Percentiles rank a stretch among this genome's conserved stretches.
Conservation (phyloP, 2,888 invertebrate species). For the Timandra comae region DNA sequence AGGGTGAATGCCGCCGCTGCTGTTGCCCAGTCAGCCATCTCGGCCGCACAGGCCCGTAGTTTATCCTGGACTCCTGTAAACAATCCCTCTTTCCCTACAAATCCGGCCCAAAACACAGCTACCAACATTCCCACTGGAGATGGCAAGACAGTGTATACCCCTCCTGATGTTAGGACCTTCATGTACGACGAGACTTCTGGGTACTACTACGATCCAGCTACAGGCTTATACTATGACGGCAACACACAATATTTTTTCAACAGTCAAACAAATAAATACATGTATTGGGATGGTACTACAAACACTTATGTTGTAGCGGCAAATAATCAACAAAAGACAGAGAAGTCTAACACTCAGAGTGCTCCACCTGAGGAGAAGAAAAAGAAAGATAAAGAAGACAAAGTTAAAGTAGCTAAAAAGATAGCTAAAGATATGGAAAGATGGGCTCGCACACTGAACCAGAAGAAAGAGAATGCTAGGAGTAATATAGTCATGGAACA, state of each 20-base stretch:
- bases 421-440: constrained; percentile 91
- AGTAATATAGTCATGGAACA: constrained; percentile 67
- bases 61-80: constrained; percentile 71
- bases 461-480: constrained; percentile 88
- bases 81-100: constrained; percentile 67
- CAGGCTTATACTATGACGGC: constrained; percentile 97
- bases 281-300: constrained; percentile 93
- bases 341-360: constrained; percentile 37
- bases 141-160: constrained; percentile 81
- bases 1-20: constrained; percentile 91
- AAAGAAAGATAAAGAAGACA: constrained; percentile 90
- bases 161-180: constrained; percentile 94
- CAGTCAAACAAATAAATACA: constrained; percentile 90
- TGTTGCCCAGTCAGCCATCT: constrained; percentile 91
- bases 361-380: constrained; percentile 75
- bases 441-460: constrained; percentile 98
- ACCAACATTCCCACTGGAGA: constrained; percentile 76
- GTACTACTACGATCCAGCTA: constrained; percentile 95
- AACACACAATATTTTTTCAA: constrained; percentile 98
- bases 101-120: constrained; percentile 53
- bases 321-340: constrained; percentile 51
- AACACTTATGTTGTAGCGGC: constrained; percentile 78
- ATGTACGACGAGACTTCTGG: constrained; percentile 96
- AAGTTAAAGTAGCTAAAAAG: constrained; percentile 97
- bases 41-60: constrained; percentile 68